Base-by-base conservation (phyloP, 1,140 invertebrate genomes). In the Rhizoglyphus robini region DNA sequence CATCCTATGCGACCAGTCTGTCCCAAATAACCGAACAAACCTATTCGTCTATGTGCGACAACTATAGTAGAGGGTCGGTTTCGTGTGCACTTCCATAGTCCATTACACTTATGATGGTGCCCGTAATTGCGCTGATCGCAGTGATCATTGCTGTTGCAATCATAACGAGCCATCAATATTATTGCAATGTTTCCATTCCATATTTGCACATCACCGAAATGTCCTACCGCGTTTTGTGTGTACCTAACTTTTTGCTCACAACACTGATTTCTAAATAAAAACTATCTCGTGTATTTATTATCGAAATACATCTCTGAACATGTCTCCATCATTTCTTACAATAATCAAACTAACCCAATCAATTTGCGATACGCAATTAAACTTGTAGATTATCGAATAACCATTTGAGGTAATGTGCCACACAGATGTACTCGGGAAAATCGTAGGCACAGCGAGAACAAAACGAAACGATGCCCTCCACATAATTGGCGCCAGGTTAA, bases 381-480 rank as follows among this genome's bases (percentile, higher is more conserved):
- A 29, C 13, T 23, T 60, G 58, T 60, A 60, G 11, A 46, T 46
- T 15, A 23, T 34, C 27, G 8, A 60, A 62, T 13, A 76, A 76
- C 74, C 76, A 77, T 49, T 73, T 66, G 58, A 72, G 54, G 68
- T 73, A 72, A 63, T 69, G 51, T 30, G 70, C 58, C 49, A 76
- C 67, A 65, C 71, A 54, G 20, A 72, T 75, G 68, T 76, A 76
- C 71, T 2, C 76, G 73, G 13, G 75, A 75, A 32, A 67, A 70
- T 13, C 70, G 66, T 0, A 20, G 11, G 70, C 74, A 62, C 73
- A 93, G 73, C 90, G 88, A 75, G 90, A 91, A 4, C 90, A 89
- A 75, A 91, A 94, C 0, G 88, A 90, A 0, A 93, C 90, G 36
- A 92, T 80, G 1, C 88, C 89, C 20, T 90, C 78, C 3, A 81